Percentiles rank a stretch among this genome's conserved stretches.
phyloP scores from a whole-genome alignment of 2,797 vertebrate genomes.

The Pempheris klunzingeri region DNA sequence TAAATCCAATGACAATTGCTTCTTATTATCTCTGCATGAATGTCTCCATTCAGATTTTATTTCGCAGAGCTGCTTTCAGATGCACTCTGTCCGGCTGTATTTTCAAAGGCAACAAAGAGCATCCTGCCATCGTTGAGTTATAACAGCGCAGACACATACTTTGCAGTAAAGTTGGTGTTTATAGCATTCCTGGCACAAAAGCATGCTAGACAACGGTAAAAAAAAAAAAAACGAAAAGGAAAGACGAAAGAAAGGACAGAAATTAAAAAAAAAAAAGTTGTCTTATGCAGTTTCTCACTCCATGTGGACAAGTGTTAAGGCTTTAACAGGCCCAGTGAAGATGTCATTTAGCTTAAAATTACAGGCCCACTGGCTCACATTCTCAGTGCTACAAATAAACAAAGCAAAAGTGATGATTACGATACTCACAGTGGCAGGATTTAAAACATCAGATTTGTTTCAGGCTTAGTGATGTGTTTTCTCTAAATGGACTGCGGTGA shows the following conservation, averaged over 20 bases:
- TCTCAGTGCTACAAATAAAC: constrained; percentile 48
- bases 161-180: constrained; percentile 38
- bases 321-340: constrained; percentile 19
- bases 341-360: constrained; percentile 39
- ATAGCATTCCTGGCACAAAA: constrained; percentile 44
- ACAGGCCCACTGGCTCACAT: constrained; percentile 43
- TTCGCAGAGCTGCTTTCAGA: not conserved
- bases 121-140: constrained; percentile 12
- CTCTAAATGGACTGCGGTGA: constrained; percentile 1
- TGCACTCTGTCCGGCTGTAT: not conserved
- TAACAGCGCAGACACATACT: constrained; percentile 4
- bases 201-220: not conserved
- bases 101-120: not conserved
- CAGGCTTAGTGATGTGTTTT: not conserved
- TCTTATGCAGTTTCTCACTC: constrained; percentile 1
- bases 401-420: constrained; percentile 21
- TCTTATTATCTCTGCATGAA: constrained; percentile 7
- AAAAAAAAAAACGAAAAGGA: not conserved
- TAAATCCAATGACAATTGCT: constrained; percentile 4
- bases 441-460: constrained; percentile 13
- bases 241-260: constrained; percentile 12
- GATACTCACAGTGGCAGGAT: constrained; percentile 10
- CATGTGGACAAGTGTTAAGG: constrained; percentile 29
- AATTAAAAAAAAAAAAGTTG: constrained; percentile 1
- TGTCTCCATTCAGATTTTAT: not conserved